Evolutionary conservation across 1,140 invertebrate species (phyloP), one percentile per base, ranked within the genome.

Genomic region (Apocrypta bakeri): DNA sequence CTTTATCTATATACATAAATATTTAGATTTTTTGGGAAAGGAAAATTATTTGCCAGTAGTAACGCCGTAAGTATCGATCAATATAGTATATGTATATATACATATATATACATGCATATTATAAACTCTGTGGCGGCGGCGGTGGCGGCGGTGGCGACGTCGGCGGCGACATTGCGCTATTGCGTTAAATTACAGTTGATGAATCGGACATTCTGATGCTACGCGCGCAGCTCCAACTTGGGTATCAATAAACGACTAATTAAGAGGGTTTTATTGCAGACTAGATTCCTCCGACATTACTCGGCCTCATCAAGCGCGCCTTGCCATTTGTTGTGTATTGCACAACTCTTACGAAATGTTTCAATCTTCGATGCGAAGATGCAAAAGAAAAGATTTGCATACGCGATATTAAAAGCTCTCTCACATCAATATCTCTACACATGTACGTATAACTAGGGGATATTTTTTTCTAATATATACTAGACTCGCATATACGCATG

Each of bases 171-270:
- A 64, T 56, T 56, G 66, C 7, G 31, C 56, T 69, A 33, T 33
- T 69, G 27, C 25, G 72, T 76, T 76, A 76, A 80, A 83, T 83
- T 83, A 31, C 76, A 24, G 56, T 79, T 83, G 76, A 83, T 83
- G 81, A 82, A 78, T 72, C 68, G 68, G 56, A 78, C 64, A 73
- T 69, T 33, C 27, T 27, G 29, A 73, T 64, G 63, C 31, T 63
- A 29, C 31, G n/a, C 21, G 48, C 33, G 63, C 61, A 2, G 2
- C 68, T 42, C 42, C 31, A 29, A 48, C 69, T 79, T 27, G 76
- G 81, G 76, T 83, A 83, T 83, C 81, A 83, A 83, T 83, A 69
- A 83, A 79, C 81, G 69, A 9, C 7, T 71, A 83, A 83, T 83
- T 79, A 74, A 79, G 81, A 78, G 73, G 69, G 75, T 76, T 78